A percentile compares a stretch with the other conserved stretches of the same genome.
These are phyloP conservation scores for Lamproptera curius DNA, from an alignment of 2,888 invertebrate genomes.

Conservation along the genomic window DNA sequence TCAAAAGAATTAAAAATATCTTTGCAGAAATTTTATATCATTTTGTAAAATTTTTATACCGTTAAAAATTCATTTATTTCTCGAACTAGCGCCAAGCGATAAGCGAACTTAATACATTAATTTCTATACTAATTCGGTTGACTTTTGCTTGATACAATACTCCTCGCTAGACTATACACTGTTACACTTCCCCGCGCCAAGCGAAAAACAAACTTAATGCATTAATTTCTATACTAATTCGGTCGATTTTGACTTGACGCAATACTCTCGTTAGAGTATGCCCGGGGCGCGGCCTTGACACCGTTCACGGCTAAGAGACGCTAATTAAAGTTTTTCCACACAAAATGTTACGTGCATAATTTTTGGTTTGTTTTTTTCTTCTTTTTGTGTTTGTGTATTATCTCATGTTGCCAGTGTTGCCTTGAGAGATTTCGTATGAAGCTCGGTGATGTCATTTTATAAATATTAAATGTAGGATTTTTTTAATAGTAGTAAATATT, in stretches of 20 bases:
- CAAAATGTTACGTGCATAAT: conserved; percentile 1
- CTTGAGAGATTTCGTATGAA: too few relatives aligned
- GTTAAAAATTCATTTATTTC: not conserved
- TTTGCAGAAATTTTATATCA: too few relatives aligned
- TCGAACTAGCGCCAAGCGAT: not conserved
- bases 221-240: not conserved
- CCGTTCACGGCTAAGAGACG: not conserved
- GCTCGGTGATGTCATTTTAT: too few relatives aligned
- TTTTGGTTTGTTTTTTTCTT: not conserved
- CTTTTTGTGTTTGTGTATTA: not conserved
- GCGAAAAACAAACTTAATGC: not conserved
- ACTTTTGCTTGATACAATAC: conserved; percentile 1
- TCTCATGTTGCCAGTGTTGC: not conserved
- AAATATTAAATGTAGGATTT: too few relatives aligned
- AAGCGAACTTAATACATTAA: not conserved
- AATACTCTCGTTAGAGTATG: not conserved
- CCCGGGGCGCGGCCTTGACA: conserved; percentile 16
- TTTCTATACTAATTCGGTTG: not conserved
- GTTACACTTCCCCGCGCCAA: not conserved
- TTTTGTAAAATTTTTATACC: not conserved
- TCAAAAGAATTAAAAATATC: too few relatives aligned
- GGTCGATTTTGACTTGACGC: not conserved
- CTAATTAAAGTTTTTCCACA: conserved; percentile 1
- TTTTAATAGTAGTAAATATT: too few relatives aligned
- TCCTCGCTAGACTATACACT: not conserved